A percentile compares a stretch with the other conserved stretches of the same genome.
Conservation (phyloP, 2,797 vertebrate species). For the Naso thynnoides region DNA sequence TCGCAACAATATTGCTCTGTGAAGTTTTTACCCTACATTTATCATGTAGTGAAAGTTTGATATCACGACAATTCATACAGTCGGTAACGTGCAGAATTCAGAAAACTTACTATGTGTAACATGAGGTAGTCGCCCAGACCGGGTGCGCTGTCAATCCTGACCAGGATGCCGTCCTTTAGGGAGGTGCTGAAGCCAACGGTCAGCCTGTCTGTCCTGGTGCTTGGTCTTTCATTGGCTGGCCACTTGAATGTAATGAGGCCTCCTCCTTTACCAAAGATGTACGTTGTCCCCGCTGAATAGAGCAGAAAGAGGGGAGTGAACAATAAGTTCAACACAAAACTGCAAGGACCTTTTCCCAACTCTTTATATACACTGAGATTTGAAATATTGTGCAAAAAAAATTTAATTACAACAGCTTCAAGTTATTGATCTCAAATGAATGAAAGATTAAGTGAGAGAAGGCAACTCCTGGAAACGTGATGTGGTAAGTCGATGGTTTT, state of each 20-base stretch:
- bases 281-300: slow-evolving; percentile 92
- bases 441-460: too few relatives aligned
- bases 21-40: too few relatives aligned
- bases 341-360: too few relatives aligned
- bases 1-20: too few relatives aligned
- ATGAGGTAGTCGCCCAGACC: slow-evolving; percentile 97
- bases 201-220: slow-evolving; percentile 95
- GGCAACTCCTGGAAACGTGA: too few relatives aligned
- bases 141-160: slow-evolving; percentile 94
- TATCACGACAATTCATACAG: too few relatives aligned
- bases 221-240: slow-evolving; percentile 96
- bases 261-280: slow-evolving; percentile 98
- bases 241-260: slow-evolving; percentile 95
- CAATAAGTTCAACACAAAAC: neutral
- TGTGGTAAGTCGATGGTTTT: too few relatives aligned
- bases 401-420: too few relatives aligned
- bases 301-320: neutral
- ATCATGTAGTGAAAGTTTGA: too few relatives aligned
- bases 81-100: neutral
- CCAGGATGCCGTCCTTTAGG: slow-evolving; percentile 96
- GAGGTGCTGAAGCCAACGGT: slow-evolving; percentile 98
- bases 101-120: slow-evolving; percentile 95
- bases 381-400: too few relatives aligned
- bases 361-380: too few relatives aligned
- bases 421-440: too few relatives aligned